Evolutionary conservation across 2,113 vertebrate genomes (phyloP), one percentile per base, ranked within the genome.

Genomic region (Megalops atlanticus): DNA sequence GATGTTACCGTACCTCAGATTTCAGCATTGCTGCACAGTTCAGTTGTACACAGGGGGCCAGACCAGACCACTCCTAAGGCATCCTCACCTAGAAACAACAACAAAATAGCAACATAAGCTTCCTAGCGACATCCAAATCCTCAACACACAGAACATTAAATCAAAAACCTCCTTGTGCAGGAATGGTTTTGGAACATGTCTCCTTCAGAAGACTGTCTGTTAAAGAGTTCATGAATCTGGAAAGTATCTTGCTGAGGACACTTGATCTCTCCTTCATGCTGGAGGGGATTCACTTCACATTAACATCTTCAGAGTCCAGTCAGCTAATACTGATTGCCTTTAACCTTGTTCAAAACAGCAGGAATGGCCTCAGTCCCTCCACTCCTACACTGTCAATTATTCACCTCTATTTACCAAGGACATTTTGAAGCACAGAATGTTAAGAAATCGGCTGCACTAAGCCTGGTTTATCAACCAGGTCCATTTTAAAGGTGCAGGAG

Each of bases 251-350:
- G 33, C 81, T 79, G 80, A 81, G 74, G 81, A 81, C 84, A 84
- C 58, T 64, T 64, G 85, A 82, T 86, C 84, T 79, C 80, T 84
- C 77, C 41, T 77, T 43, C 2, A 58, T 68, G 84, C 88, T 87
- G 84, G 71, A 2, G 6, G 76, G 80, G 83, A 76, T 31, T 54
- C 39, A 27, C 73, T 73, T 54, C 77, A 58, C 80, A 78, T 85
- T 85, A 85, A 81, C 33, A 79, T 86, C 78, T 79, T 70, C 15
- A 64, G 73, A 80, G 73, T 40, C 81, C 68, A 76, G 77, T 83
- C 76, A 73, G 85, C 82, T 85, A 85, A 88, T 52, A 58, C 58
- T 70, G 80, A 80, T 78, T 76, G 81, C 75, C 68, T 88, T 82
- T 81, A 80, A 84, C 78, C 77, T 82, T 35, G 64, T 45, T 80